Evolutionary conservation across 2,888 invertebrate species (phyloP), one percentile per base, ranked within the genome.

Genomic region (Drosophila meridionalis): DNA sequence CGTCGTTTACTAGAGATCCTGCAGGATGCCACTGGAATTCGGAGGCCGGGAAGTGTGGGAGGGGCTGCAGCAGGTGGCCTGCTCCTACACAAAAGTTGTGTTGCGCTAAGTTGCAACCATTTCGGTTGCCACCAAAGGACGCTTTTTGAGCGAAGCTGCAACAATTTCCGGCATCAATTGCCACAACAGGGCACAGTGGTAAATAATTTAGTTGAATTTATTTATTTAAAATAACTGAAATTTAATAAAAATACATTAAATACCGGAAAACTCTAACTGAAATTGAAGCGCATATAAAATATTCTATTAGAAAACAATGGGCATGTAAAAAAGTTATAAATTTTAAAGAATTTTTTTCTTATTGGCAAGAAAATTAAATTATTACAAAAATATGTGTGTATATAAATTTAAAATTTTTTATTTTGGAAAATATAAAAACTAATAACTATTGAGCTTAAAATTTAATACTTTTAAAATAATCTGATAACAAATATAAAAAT

Each of bases 131-230:
- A 52, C 56, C 34, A 28, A 52, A 40, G 64, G 59, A 64, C 55
- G 62, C 65, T 62, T 63, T 65, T 65, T 20, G 50, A 67, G 59
- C 59, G 70, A n/a, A 64, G 77, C 64, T 80, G 80, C 84, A 80
- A 81, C 84, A 80, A 77, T 83, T 77, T 73, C 63, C 82, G 78
- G 69, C 84, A 76, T 80, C 80, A 80, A 83, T 76, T 80, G 57
- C 59, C 47, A 20, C 47, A 60, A 43, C 52, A 12, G 2, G 12
- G 61, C 36, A 79, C 77, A 36, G 68, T 75, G 69, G 66, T 57
- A 34, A 56, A 38, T 45, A 47, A 47, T 28, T 3, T 2, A 50
- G 14, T 8, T 3, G 20, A 30, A 30, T n/a, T 52, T 11, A 52
- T 34, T n/a, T 7, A 32, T 32, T 32, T 50, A 32, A n/a, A 3